phyloP scores from a whole-genome alignment of 2,113 vertebrate species.

The Paradoxurus hermaphroditus region DNA sequence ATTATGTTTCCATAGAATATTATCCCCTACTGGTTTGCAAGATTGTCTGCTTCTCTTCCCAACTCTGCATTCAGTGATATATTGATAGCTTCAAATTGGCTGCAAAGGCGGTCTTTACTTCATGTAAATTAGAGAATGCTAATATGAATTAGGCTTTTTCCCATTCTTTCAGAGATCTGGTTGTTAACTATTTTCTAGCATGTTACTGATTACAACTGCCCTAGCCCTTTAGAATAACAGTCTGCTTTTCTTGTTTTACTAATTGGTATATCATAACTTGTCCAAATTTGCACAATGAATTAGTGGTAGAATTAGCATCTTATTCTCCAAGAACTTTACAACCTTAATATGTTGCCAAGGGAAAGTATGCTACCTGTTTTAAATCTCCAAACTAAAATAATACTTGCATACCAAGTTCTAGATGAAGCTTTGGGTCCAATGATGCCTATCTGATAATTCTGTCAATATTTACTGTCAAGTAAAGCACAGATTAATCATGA shows the following conservation, averaged over 20 bases:
- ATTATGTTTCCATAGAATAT: not conserved
- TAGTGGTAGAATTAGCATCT: not conserved
- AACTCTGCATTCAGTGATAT: not conserved
- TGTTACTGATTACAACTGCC: not conserved
- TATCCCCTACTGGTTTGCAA: not conserved
- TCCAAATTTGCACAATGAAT: not conserved
- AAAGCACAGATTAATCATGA: not conserved
- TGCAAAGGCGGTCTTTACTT: not conserved
- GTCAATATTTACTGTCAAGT: not conserved
- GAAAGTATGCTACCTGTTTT: not conserved
- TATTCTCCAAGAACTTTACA: not conserved
- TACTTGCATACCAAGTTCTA: not conserved
- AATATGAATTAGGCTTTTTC: not conserved
- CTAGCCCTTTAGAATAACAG: not conserved
- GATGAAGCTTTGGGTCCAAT: not conserved
- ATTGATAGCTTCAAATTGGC: not conserved
- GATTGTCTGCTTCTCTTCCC: not conserved
- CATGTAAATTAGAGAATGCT: not conserved
- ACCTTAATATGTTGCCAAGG: not conserved
- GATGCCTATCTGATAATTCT: not conserved
- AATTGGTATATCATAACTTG: not conserved
- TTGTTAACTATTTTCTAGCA: not conserved
- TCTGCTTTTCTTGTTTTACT: not conserved
- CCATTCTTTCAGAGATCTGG: not conserved
- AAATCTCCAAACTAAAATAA: not conserved